Evolutionary conservation across 2,113 vertebrate genomes (phyloP).

Genomic region (Zeus faber): DNA sequence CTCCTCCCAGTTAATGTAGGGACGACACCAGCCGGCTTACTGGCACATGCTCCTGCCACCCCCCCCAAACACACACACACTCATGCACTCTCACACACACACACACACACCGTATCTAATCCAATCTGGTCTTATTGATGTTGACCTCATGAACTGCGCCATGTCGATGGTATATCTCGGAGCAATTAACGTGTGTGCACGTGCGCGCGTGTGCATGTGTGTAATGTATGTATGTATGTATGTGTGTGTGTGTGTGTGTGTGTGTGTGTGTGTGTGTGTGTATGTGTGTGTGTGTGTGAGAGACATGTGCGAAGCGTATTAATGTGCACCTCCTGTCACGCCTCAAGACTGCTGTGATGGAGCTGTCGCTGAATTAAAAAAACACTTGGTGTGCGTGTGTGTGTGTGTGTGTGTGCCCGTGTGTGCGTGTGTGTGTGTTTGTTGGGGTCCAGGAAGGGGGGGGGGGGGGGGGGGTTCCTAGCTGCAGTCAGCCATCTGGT

Average conservation of each 20-base stretch:
- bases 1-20: no score
- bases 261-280: slow-evolving; percentile 31
- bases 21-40: slow-evolving; percentile 16
- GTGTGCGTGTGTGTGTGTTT: not conserved
- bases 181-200: slow-evolving; percentile 53
- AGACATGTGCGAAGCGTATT: slow-evolving; percentile 24
- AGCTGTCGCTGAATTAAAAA: slow-evolving; percentile 62
- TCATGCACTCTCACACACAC: slow-evolving; percentile 1
- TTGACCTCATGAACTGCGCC: slow-evolving; percentile 59
- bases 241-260: slow-evolving; percentile 30
- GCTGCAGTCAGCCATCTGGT: slow-evolving; percentile 58
- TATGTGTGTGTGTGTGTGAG: slow-evolving; percentile 25
- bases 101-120: slow-evolving; percentile 53
- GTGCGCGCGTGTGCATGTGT: not conserved
- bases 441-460: slow-evolving; percentile 1
- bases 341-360: slow-evolving; percentile 57
- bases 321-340: slow-evolving; percentile 38
- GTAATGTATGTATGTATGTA: slow-evolving; percentile 27
- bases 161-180: slow-evolving; percentile 50
- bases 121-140: slow-evolving; percentile 68
- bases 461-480: slow-evolving; percentile 13
- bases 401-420: slow-evolving; percentile 25
- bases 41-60: not conserved
- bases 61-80: slow-evolving; percentile 10
- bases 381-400: not conserved